These are phyloP conservation scores for Trichogramma pretiosum DNA, from an alignment of 1,140 invertebrate species.

Conservation along the genomic window DNA sequence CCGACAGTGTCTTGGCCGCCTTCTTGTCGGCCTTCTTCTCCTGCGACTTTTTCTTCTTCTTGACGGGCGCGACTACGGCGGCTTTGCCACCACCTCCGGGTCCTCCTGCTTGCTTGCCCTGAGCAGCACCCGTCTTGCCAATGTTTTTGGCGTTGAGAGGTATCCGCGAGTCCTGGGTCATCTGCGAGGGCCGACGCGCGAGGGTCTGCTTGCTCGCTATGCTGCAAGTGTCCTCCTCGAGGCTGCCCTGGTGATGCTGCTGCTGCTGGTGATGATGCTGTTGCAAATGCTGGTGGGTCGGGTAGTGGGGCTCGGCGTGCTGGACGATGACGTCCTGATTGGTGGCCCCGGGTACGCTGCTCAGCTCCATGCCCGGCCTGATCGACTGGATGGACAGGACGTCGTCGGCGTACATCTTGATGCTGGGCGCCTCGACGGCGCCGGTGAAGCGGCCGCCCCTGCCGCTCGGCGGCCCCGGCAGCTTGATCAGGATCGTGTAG, in stretches of 20 bases:
- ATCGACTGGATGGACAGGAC: conserved; percentile 34
- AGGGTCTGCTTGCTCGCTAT: conserved; percentile 11
- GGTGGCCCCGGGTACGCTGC: not conserved
- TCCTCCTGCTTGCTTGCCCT: not conserved
- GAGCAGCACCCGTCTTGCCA: not conserved
- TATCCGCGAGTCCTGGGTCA: conserved; percentile 65
- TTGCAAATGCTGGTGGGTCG: too few species aligned
- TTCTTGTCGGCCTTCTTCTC: conserved; percentile 97
- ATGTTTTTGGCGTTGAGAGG: conserved; percentile 79
- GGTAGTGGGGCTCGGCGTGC: conserved; percentile 6
- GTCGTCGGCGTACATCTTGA: conserved; percentile 80
- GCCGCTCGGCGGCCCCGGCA: conserved; percentile 47
- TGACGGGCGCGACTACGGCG: conserved; percentile 48
- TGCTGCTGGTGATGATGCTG: too few species aligned
- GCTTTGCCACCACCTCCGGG: not conserved
- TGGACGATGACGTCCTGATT: not conserved
- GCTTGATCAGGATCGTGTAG: conserved; percentile 84
- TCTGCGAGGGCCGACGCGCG: conserved; percentile 55
- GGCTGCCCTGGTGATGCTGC: too few species aligned
- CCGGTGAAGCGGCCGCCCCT: conserved; percentile 48
- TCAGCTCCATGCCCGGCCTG: not conserved
- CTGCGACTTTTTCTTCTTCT: conserved; percentile 84
- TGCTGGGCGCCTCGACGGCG: conserved; percentile 55
- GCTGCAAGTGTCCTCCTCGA: conserved; percentile 10
- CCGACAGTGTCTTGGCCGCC: conserved; percentile 95